phyloP scores from a whole-genome alignment of 2,797 vertebrate genomes.

The Craterocephalus amniculus region DNA sequence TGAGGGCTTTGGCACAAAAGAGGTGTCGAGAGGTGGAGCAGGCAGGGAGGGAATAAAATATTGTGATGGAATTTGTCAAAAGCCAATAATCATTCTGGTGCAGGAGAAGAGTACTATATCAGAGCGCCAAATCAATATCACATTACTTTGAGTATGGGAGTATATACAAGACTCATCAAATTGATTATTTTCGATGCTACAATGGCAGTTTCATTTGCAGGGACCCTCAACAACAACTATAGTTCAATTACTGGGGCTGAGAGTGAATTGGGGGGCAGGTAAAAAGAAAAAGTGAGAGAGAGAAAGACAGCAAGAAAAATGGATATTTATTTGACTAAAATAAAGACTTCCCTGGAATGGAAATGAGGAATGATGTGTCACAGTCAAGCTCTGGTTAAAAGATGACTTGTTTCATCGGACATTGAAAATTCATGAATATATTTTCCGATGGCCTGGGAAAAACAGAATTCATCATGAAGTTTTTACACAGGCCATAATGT shows the following conservation, averaged over 20 bases:
- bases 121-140: constrained; percentile 83
- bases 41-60: constrained; percentile 48
- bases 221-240: constrained; percentile 73
- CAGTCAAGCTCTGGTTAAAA: constrained; percentile 81
- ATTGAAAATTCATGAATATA: constrained; percentile 89
- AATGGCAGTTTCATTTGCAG: constrained; percentile 84
- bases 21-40: constrained; percentile 31
- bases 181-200: constrained; percentile 87
- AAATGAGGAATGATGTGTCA: constrained; percentile 83
- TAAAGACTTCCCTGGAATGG: constrained; percentile 78
- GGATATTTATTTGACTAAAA: constrained; percentile 84
- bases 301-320: constrained; percentile 80
- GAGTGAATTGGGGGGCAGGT: constrained; percentile 46
- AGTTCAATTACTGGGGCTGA: constrained; percentile 80
- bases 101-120: constrained; percentile 79
- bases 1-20: constrained; percentile 59
- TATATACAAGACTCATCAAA: constrained; percentile 87
- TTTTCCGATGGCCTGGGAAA: constrained; percentile 78
- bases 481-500: constrained; percentile 79
- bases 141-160: constrained; percentile 86
- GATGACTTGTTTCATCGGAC: constrained; percentile 84
- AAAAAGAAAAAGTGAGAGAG: constrained; percentile 21
- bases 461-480: constrained; percentile 83
- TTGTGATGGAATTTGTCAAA: constrained; percentile 82
- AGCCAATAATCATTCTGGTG: constrained; percentile 82